These are phyloP conservation scores for Catocala fraxini DNA, from an alignment of 2,888 invertebrate species.

Conservation along the genomic window DNA sequence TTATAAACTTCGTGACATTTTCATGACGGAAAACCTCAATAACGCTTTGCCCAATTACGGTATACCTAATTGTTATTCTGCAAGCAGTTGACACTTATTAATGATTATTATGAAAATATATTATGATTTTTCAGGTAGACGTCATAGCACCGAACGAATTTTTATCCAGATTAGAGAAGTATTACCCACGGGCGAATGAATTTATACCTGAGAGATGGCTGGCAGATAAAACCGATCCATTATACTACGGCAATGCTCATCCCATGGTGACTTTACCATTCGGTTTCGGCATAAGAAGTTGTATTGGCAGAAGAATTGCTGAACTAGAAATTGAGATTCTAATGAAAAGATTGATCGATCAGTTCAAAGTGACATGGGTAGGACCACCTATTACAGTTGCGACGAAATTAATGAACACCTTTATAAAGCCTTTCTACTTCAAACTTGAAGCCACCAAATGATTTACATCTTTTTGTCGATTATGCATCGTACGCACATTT, in stretches of 20 bases:
- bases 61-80: too few species aligned
- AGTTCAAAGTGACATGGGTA: conserved; percentile 71
- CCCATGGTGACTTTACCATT: conserved; percentile 90
- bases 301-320: conserved; percentile 91
- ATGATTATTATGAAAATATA: too few species aligned
- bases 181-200: conserved; percentile 86
- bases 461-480: background rate
- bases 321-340: conserved; percentile 90
- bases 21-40: too few species aligned
- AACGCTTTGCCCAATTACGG: too few species aligned
- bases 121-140: conserved; percentile 63
- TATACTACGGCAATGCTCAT: conserved; percentile 82
- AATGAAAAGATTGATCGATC: conserved; percentile 68
- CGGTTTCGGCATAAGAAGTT: conserved; percentile 90
- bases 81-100: too few species aligned
- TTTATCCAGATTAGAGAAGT: conserved; percentile 84
- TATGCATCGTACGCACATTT: too few species aligned
- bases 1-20: too few species aligned
- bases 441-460: conserved; percentile 56
- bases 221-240: conserved; percentile 78
- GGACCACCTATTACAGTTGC: conserved; percentile 72
- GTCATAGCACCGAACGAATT: conserved; percentile 91
- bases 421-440: conserved; percentile 69
- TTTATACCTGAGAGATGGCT: conserved; percentile 92
- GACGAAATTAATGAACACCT: conserved; percentile 66